A percentile compares a stretch with the other conserved stretches of the same genome.
Evolutionary conservation across 2,113 vertebrate genomes (phyloP).

Genomic region (Rhegmatorhina hoffmannsi): DNA sequence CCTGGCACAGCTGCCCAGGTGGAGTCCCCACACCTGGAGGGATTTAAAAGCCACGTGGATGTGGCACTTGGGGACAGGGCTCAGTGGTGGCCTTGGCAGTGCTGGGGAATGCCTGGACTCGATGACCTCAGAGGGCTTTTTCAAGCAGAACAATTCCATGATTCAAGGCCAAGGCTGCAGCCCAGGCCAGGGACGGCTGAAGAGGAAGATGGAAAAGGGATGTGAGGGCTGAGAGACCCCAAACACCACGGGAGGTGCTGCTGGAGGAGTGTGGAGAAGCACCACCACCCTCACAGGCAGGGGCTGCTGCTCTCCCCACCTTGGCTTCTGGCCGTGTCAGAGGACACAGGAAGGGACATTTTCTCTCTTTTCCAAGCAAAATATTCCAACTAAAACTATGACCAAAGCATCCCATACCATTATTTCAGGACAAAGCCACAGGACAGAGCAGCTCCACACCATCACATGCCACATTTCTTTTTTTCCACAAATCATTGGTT

Average conservation of each 20-base stretch:
- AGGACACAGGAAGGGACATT: background rate
- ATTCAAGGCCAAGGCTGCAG: background rate
- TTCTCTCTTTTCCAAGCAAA: background rate
- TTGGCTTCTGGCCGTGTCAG: too few relatives aligned
- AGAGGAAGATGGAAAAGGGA: background rate
- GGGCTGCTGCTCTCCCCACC: background rate
- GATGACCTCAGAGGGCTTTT: background rate
- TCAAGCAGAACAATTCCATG: background rate
- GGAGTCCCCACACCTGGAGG: background rate
- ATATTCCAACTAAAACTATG: background rate
- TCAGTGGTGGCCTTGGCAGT: background rate
- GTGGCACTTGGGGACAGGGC: background rate
- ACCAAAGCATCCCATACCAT: background rate
- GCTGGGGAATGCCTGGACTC: background rate
- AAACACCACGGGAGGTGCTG: background rate
- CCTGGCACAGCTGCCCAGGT: background rate
- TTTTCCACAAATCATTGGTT: slow-evolving; percentile 76
- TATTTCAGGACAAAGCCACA: background rate
- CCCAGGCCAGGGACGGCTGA: too few relatives aligned
- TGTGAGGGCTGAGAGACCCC: too few relatives aligned
- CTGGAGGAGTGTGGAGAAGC: background rate
- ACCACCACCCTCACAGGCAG: background rate
- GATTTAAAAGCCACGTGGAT: background rate
- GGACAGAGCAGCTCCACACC: background rate
- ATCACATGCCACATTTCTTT: background rate